phyloP scores from a whole-genome alignment of 1,140 invertebrate species.

The Asbolus verrucosus region DNA sequence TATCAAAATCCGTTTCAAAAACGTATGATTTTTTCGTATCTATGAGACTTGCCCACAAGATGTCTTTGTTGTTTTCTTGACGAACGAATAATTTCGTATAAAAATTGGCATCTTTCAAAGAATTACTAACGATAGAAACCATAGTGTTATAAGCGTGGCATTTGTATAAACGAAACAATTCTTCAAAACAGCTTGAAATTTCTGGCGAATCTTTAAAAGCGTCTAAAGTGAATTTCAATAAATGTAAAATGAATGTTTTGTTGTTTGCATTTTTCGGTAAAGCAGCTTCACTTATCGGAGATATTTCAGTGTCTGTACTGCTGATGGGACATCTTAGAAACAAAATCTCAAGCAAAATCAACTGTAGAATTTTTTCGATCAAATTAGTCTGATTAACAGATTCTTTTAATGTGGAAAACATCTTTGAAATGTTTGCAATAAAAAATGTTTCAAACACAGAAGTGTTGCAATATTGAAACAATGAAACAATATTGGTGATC shows the following conservation, averaged over 20 bases:
- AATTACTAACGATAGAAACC: slow-evolving; percentile 57
- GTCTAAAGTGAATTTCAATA: slow-evolving; percentile 47
- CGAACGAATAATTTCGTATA: slow-evolving; percentile 61
- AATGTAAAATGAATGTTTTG: slow-evolving; percentile 30
- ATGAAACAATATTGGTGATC: not conserved
- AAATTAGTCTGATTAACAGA: slow-evolving; percentile 22
- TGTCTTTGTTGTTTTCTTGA: slow-evolving; percentile 59
- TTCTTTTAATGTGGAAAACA: slow-evolving; percentile 41
- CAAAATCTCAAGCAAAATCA: slow-evolving; percentile 54
- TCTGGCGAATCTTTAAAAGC: slow-evolving; percentile 38
- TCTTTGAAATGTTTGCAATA: slow-evolving; percentile 45
- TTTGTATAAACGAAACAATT: slow-evolving; percentile 51
- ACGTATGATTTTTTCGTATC: slow-evolving; percentile 64
- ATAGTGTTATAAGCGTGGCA: slow-evolving; percentile 57
- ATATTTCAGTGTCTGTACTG: slow-evolving; percentile 37
- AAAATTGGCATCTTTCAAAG: slow-evolving; percentile 58
- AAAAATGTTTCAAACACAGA: slow-evolving; percentile 51
- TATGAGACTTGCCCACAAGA: slow-evolving; percentile 67
- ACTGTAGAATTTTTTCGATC: slow-evolving; percentile 48
- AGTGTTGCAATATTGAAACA: slow-evolving; percentile 50
- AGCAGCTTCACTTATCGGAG: slow-evolving; percentile 36
- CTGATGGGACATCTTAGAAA: slow-evolving; percentile 55
- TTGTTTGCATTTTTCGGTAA: slow-evolving; percentile 6
- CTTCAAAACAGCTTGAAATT: slow-evolving; percentile 2
- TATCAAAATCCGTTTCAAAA: slow-evolving; percentile 64